A percentile compares a stretch with the other conserved stretches of the same genome.
Conservation (phyloP, 2,888 invertebrate species). For the Boloria selene region DNA sequence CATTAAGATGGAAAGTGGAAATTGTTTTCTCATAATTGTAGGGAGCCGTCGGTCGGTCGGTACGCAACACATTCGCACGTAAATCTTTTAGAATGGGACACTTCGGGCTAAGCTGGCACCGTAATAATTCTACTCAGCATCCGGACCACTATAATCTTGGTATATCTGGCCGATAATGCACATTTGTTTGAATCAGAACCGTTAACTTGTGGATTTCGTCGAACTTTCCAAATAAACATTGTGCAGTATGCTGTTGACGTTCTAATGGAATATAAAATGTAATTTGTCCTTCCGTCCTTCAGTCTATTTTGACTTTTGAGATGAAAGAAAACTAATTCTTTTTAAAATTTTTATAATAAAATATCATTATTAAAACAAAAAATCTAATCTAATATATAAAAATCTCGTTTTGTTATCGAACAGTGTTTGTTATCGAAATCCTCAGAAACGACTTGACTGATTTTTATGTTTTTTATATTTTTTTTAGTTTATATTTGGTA, state of each 20-base stretch:
- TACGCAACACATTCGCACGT: slow-evolving; percentile 78
- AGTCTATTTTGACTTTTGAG: too few relatives aligned
- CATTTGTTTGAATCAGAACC: slow-evolving; percentile 74
- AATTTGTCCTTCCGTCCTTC: too few relatives aligned
- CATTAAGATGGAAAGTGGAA: slow-evolving; percentile 77
- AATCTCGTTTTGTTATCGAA: too few relatives aligned
- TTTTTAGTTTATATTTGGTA: too few relatives aligned
- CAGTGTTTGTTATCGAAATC: too few relatives aligned
- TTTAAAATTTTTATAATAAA: too few relatives aligned
- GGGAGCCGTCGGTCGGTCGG: slow-evolving; percentile 58
- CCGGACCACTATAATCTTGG: slow-evolving; percentile 79
- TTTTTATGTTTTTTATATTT: too few relatives aligned
- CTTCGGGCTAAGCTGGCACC: slow-evolving; percentile 74
- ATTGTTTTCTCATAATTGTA: slow-evolving; percentile 83
- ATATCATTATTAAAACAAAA: too few relatives aligned
- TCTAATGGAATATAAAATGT: not conserved
- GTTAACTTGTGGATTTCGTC: slow-evolving; percentile 64
- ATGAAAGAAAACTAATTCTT: too few relatives aligned
- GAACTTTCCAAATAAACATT: slow-evolving; percentile 68
- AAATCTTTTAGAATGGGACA: slow-evolving; percentile 79
- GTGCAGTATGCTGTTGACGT: slow-evolving; percentile 50
- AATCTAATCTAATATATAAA: too few relatives aligned
- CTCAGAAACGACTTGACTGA: too few relatives aligned
- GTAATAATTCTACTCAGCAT: slow-evolving; percentile 74
- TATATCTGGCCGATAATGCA: slow-evolving; percentile 80